Evolutionary conservation across 1,140 invertebrate genomes (phyloP).

Genomic region (Rhagoletis pomonella): DNA sequence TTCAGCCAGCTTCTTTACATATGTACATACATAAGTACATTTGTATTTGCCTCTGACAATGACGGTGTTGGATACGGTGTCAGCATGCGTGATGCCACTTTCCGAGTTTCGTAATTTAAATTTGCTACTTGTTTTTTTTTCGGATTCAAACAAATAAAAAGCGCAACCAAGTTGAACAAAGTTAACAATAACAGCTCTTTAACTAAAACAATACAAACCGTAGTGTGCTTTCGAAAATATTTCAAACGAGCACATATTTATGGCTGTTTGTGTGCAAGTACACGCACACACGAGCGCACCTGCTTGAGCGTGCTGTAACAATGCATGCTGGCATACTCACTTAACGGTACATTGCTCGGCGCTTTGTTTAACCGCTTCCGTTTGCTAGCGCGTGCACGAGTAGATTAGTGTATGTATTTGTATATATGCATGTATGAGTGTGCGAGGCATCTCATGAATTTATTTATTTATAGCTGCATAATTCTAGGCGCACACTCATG

Average conservation of each 20-base stretch:
- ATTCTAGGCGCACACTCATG: conserved; percentile 9
- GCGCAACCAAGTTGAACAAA: background rate
- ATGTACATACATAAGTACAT: too few species aligned
- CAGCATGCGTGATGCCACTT: too few species aligned
- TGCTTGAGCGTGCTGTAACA: too few species aligned
- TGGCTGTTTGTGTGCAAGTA: background rate
- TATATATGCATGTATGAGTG: too few species aligned
- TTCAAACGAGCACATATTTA: background rate
- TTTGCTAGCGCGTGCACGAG: background rate
- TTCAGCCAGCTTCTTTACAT: too few species aligned
- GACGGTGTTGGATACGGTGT: too few species aligned
- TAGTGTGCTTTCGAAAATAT: too few species aligned
- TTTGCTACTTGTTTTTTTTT: background rate
- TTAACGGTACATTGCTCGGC: conserved; percentile 24
- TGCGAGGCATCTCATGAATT: background rate
- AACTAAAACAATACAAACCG: background rate
- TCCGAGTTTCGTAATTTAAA: background rate
- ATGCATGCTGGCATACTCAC: background rate
- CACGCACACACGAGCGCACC: background rate
- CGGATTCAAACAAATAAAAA: background rate
- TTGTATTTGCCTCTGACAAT: too few species aligned
- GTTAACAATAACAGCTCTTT: background rate
- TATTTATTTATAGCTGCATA: conserved; percentile 33
- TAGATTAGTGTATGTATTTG: background rate
- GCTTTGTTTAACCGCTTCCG: background rate